A percentile compares a stretch with the other conserved stretches of the same genome.
Conservation (phyloP, 2,888 invertebrate species). For the Acanthoscelides obtectus region DNA sequence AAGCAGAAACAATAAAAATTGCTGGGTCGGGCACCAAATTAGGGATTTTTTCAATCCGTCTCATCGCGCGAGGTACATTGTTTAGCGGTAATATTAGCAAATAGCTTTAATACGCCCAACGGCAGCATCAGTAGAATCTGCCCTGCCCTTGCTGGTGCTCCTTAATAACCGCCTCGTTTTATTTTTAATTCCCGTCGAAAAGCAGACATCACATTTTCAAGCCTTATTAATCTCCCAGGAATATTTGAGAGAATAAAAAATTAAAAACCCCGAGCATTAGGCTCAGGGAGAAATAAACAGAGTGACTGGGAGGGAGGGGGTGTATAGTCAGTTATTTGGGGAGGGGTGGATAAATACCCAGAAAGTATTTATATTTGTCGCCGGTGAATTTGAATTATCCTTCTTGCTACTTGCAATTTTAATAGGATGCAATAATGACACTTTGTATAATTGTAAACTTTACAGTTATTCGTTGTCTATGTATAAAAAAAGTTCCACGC, state of each 20-base stretch:
- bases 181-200: slow-evolving; percentile 43
- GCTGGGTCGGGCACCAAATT: background rate
- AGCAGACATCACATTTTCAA: slow-evolving; percentile 43
- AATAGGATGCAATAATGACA: too few species aligned
- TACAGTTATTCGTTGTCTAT: too few species aligned
- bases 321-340: background rate
- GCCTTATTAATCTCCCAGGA: slow-evolving; percentile 46
- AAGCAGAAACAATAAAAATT: background rate
- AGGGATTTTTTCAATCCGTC: background rate
- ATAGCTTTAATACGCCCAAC: background rate
- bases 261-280: slow-evolving; percentile 45
- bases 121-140: background rate
- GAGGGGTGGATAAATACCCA: background rate
- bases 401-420: too few species aligned
- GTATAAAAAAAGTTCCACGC: too few species aligned
- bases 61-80: background rate
- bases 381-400: too few species aligned
- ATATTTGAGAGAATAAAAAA: slow-evolving; percentile 46
- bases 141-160: background rate
- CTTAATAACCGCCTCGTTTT: slow-evolving; percentile 14
- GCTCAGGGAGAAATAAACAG: slow-evolving; percentile 37
- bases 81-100: background rate
- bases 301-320: slow-evolving; percentile 1
- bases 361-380: background rate
- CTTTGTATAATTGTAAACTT: too few species aligned